Base-by-base conservation (phyloP, 2,113 vertebrate genomes). In the Microtus pennsylvanicus region DNA sequence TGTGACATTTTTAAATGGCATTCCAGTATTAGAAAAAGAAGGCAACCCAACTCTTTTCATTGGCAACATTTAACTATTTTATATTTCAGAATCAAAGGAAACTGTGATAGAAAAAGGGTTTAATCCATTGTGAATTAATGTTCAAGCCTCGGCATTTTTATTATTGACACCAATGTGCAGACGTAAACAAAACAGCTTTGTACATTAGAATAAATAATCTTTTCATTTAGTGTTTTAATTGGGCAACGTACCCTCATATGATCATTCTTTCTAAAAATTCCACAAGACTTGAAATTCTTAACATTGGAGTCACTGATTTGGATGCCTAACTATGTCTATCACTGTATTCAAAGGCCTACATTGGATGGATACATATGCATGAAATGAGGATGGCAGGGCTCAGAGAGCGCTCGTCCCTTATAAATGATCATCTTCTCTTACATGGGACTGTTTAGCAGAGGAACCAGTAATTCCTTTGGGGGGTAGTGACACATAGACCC, bases 351-450 rank as follows among this genome's bases (percentile, higher is more conserved):
- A 33, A 80, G 63, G 42, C 4, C 1, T 42, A 42, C 91, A 69
- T 45, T 90, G 87, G 72, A 47, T 47, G 13, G 45, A 95, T 19
- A 75, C 17, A 21, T 33, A 2, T 33, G 24, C n/a, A 42, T 72
- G 11, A 2, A 1, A 74, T 61, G 28, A 92, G 50, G n/a, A 13
- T 1, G 67, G 1, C 13, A 47, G 24, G 55, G 24, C 38, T 81
- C 76, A 69, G 63, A 92, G 35, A 11, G 14, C 28, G 74, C 78
- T 67, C 63, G 16, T 96, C 33, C 21, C 24, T 87, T 87, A 9
- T 58, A 67, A 91, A 38, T 89, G 70, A 94, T 65, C 69, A 83
- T 33, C 50, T 85, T 96, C 89, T 42, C 85, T 92, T 80, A 87
- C 45, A 83, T 52, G 16, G 16, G n/a, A 87, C 19, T 87, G n/a